These are phyloP conservation scores for Polymixis lichenea DNA, from an alignment of 2,888 invertebrate genomes.

Conservation along the genomic window DNA sequence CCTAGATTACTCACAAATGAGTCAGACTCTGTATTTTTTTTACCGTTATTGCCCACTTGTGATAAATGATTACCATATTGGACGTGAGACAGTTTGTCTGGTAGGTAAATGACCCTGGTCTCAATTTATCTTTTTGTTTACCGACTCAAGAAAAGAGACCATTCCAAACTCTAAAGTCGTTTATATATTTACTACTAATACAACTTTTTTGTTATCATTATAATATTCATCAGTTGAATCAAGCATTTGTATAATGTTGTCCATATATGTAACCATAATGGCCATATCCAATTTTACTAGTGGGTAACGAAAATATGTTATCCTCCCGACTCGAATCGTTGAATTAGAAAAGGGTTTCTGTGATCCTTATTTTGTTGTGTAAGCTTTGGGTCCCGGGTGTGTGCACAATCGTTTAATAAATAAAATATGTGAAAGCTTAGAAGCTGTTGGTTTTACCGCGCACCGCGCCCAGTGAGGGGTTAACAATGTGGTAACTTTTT, in stretches of 20 bases:
- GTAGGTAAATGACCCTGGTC: conserved; percentile 30
- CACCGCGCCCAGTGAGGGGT: conserved; percentile 79
- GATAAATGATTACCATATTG: conserved; percentile 21
- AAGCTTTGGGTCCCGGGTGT: conserved; percentile 76
- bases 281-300: conserved; percentile 1
- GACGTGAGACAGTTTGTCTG: conserved; percentile 50
- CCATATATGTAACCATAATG: background rate
- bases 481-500: conserved; percentile 72
- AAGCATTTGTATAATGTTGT: conserved; percentile 3
- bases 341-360: conserved; percentile 71
- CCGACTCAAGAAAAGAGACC: background rate
- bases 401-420: conserved; percentile 81
- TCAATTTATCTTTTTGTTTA: conserved; percentile 5
- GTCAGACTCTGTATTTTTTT: conserved; percentile 14
- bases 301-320: conserved; percentile 21
- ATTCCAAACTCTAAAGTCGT: conserved; percentile 10
- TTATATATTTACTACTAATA: background rate
- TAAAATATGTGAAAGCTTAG: conserved; percentile 83
- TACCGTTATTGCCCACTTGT: conserved; percentile 22
- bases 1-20: conserved; percentile 26
- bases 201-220: background rate
- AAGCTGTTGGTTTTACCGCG: conserved; percentile 69
- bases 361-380: conserved; percentile 74
- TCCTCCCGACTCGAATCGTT: conserved; percentile 23
- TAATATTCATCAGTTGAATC: conserved; percentile 9